A percentile compares a stretch with the other conserved stretches of the same genome.
phyloP scores from a whole-genome alignment of 2,797 vertebrate genomes.

The Thunnus albacares region DNA sequence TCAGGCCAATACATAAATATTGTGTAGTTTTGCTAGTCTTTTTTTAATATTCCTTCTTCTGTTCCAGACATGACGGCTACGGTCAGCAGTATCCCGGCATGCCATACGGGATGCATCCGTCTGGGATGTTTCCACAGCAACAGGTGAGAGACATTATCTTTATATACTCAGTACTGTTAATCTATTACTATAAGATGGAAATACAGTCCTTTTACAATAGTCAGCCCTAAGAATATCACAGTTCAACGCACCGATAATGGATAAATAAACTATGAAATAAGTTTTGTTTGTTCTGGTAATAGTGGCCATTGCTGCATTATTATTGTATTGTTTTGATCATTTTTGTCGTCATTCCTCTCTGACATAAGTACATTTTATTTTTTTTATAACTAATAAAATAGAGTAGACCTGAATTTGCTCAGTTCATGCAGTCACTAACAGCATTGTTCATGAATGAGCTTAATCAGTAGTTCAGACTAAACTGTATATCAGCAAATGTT shows the following conservation, averaged over 20 bases:
- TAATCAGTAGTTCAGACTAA: too few species aligned
- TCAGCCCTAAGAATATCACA: neutral
- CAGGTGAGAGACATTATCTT: slow-evolving; percentile 87
- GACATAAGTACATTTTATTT: too few species aligned
- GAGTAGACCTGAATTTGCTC: too few species aligned
- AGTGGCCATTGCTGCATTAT: neutral
- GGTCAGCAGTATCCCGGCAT: slow-evolving; percentile 95
- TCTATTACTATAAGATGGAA: neutral
- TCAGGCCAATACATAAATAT: neutral
- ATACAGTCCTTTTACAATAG: neutral
- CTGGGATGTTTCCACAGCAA: slow-evolving; percentile 96
- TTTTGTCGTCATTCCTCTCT: too few species aligned
- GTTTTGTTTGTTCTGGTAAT: neutral
- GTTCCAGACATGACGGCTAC: slow-evolving; percentile 91
- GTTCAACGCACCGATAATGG: neutral
- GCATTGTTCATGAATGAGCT: too few species aligned
- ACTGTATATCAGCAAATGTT: too few species aligned
- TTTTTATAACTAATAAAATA: too few species aligned
- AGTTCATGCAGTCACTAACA: too few species aligned
- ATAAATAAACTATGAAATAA: neutral
- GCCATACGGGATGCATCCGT: slow-evolving; percentile 94
- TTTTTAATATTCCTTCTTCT: slow-evolving; percentile 2
- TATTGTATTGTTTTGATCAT: neutral
- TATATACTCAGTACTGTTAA: neutral
- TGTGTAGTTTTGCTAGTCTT: neutral